A percentile compares a stretch with the other conserved stretches of the same genome.
Conservation (phyloP, 2,113 vertebrate species). For the Tringa solitaria region DNA sequence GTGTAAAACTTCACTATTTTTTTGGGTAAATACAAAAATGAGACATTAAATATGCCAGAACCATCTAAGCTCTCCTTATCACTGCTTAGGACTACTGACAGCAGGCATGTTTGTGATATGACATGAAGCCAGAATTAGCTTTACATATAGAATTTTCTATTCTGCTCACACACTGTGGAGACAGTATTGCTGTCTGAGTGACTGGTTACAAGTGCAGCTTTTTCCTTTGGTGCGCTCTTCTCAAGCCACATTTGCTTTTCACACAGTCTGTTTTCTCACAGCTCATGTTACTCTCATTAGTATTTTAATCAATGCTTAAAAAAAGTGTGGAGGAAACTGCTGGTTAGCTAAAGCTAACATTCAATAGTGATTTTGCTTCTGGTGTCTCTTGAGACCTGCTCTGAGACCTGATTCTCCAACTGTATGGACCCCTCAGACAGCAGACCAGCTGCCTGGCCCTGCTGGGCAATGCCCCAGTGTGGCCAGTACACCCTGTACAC, state of each 20-base stretch:
- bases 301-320: conserved; percentile 43
- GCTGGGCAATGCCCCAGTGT: neutral
- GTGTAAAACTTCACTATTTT: conserved; percentile 2
- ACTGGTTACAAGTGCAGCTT: neutral
- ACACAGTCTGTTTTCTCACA: conserved; percentile 10
- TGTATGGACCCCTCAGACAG: neutral
- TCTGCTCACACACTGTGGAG: neutral
- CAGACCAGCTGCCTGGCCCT: neutral
- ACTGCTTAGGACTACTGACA: conserved; percentile 45
- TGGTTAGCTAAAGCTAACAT: neutral
- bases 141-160: conserved; percentile 26
- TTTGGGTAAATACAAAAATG: conserved; percentile 11
- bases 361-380: neutral
- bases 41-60: conserved; percentile 50
- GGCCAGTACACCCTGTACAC: accelerated
- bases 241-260: conserved; percentile 36
- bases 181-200: neutral
- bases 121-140: conserved; percentile 30
- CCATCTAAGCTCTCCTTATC: conserved; percentile 33
- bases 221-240: conserved; percentile 44
- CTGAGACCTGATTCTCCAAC: neutral
- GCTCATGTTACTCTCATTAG: neutral
- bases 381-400: neutral
- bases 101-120: conserved; percentile 8
- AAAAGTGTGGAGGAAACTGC: neutral